Evolutionary conservation across 2,113 vertebrate species (phyloP).

Genomic region (Aegotheles bennettii): DNA sequence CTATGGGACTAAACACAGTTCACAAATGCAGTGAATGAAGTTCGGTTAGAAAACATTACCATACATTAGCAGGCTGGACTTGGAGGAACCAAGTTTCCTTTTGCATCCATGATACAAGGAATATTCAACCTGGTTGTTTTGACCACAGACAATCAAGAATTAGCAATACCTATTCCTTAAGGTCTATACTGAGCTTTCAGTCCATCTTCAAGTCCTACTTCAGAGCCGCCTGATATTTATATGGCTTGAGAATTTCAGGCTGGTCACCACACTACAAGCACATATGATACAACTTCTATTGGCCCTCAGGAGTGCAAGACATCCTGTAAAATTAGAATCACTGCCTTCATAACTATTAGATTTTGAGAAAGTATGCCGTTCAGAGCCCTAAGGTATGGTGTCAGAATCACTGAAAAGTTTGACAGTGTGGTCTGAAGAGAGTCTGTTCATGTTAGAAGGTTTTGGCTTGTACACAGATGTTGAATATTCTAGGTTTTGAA

Average conservation of each 20-base stretch:
- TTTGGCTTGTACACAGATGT: not conserved
- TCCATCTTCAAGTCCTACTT: not conserved
- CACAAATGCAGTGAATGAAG: not conserved
- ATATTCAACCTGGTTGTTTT: not conserved
- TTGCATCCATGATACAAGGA: not conserved
- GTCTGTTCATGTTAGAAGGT: not conserved
- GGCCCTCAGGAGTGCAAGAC: not conserved
- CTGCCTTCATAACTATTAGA: not conserved
- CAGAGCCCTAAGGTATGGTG: not conserved
- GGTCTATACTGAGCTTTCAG: not conserved
- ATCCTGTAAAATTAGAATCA: not conserved
- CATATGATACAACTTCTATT: not conserved
- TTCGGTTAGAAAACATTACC: not conserved
- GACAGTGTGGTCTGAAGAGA: not conserved
- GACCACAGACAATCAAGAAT: not conserved
- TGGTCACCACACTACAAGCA: not conserved
- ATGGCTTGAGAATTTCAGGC: not conserved
- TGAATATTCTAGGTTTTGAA: not conserved
- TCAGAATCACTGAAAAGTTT: not conserved
- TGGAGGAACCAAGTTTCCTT: not conserved
- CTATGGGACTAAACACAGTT: not conserved
- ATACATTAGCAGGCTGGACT: not conserved
- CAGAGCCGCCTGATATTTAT: not conserved
- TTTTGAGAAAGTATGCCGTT: not conserved
- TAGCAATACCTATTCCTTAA: not conserved